phyloP scores from a whole-genome alignment of 2,888 invertebrate species.

The Galeruca laticollis region DNA sequence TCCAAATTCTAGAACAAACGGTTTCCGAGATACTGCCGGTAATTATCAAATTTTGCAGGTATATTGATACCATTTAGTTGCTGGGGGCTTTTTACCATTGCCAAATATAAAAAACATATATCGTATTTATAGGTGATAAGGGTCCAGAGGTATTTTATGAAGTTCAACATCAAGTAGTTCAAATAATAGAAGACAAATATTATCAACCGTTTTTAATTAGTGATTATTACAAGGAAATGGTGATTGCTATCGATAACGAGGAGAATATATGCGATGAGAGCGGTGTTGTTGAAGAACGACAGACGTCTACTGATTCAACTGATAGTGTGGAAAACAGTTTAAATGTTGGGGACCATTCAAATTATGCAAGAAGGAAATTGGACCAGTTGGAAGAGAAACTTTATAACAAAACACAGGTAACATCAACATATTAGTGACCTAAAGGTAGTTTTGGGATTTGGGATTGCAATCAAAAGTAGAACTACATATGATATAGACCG shows the following conservation, averaged over 20 bases:
- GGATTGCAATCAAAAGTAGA: too few species aligned
- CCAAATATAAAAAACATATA: not conserved
- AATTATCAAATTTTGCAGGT: too few species aligned
- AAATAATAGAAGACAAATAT: conserved; percentile 86
- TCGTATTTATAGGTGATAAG: conserved; percentile 74
- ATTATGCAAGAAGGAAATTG: conserved; percentile 83
- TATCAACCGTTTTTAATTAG: conserved; percentile 91
- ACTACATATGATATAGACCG: too few species aligned
- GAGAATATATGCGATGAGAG: conserved; percentile 66
- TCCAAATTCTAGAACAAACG: too few species aligned
- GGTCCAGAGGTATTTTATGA: conserved; percentile 91
- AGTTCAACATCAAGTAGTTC: conserved; percentile 84
- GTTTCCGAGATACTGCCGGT: too few species aligned
- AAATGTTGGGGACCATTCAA: conserved; percentile 85
- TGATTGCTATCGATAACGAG: conserved; percentile 75
- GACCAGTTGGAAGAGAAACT: conserved; percentile 87
- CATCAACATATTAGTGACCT: conserved; percentile 5
- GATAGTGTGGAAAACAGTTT: conserved; percentile 68
- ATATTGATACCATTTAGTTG: too few species aligned
- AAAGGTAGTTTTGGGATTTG: too few species aligned
- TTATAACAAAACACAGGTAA: conserved; percentile 82
- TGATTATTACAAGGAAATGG: conserved; percentile 83
- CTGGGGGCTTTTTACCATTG: not conserved
- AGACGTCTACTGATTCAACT: conserved; percentile 70
- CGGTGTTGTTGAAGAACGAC: conserved; percentile 68